These are phyloP conservation scores for Pangasianodon gigas DNA, from an alignment of 2,113 vertebrate species.

Conservation along the genomic window DNA sequence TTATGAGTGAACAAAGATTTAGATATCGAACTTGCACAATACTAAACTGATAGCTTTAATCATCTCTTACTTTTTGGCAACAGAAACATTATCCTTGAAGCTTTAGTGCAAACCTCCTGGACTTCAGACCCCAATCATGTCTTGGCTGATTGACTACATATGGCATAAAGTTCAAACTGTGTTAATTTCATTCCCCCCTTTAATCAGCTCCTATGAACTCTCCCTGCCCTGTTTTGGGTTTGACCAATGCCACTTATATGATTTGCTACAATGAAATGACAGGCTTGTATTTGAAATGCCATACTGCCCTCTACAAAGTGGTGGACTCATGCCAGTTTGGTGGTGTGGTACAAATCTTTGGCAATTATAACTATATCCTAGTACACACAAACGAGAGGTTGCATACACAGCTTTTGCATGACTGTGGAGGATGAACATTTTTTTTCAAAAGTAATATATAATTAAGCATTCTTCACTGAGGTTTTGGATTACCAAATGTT, in stretches of 20 bases:
- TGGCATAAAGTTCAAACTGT: constrained; percentile 23
- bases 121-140: neutral
- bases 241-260: constrained; percentile 21
- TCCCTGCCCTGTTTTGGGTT: neutral
- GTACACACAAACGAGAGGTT: neutral
- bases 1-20: too few species aligned
- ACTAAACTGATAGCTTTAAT: neutral
- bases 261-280: constrained; percentile 39
- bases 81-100: neutral
- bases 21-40: neutral
- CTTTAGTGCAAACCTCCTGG: neutral
- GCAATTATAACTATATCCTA: neutral
- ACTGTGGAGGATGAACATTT: neutral
- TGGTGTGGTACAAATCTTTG: constrained; percentile 1
- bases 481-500: neutral
- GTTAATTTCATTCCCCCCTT: constrained; percentile 3
- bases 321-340: constrained; percentile 6
- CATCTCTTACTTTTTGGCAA: neutral
- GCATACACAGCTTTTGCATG: neutral
- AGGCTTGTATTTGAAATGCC: constrained; percentile 22
- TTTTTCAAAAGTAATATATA: neutral
- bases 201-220: constrained; percentile 8
- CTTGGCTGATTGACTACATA: constrained; percentile 3
- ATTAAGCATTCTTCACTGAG: constrained; percentile 15
- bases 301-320: constrained; percentile 28